Base-by-base conservation (phyloP, 2,113 vertebrate genomes). In the Pygoscelis adeliae region DNA sequence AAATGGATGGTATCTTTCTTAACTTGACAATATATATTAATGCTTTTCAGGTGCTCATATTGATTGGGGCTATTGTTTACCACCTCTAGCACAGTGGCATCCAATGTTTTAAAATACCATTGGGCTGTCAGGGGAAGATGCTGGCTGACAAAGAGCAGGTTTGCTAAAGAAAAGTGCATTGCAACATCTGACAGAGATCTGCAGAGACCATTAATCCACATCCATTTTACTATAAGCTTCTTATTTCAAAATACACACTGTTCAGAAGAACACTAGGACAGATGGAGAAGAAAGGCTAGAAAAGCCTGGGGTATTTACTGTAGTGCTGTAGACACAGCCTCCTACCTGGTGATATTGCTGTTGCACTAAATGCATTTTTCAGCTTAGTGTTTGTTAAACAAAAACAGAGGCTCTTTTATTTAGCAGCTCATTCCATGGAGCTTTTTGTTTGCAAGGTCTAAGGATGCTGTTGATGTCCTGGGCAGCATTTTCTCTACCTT, bases 321-420 rank as follows among this genome's bases (percentile, higher is more conserved):
- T 13, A 56, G 32, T 59, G 78, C 42, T 90, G 56, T 44, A 79
- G 49, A 92, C 73, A 87, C 18, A 94, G 53, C 46, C 50, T 93
- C 66, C 66, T 89, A 71, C 44, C 82, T 89, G 65, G 29, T 53
- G 71, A 74, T 82, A 97, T 13, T 93, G 81, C 56, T 91, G 61
- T 95, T 4, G 3, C 23, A 73, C 71, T 78, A 87, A 66, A 65
- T 30, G 9, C 47, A 26, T 93, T 87, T 93, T 96, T 95, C 82
- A 87, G 49, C 14, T 91, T 61, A 53, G 13, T 89, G 72, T 65
- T 84, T 90, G 76, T 86, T 92, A 93, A 95, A 92, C 83, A 91
- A 83, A 95, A 34, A 0, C 53, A 55, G 66, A 84, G 84, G 34
- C 11, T 76, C 76, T 84, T 95, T 89, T 63, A 92, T 94, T 95